Evolutionary conservation across 1,140 invertebrate genomes (phyloP).

Genomic region (Octopus bimaculoides): DNA sequence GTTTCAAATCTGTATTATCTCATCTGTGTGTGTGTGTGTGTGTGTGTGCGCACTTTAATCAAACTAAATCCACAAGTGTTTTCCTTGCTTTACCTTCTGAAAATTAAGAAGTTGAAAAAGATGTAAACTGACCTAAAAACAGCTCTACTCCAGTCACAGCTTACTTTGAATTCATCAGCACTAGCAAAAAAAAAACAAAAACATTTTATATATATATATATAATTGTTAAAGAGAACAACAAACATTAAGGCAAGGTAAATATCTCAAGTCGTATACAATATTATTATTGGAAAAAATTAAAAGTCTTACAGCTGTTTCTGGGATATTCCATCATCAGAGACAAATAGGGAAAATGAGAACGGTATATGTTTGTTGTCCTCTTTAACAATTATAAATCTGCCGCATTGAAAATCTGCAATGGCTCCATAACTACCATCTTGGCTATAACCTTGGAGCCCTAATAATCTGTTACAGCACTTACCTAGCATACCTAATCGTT

Average conservation of each 20-base stretch:
- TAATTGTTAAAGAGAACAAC: not conserved
- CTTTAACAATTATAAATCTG: too few relatives aligned
- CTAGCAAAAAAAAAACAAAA: slow-evolving; percentile 61
- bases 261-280: not conserved
- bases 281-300: too few relatives aligned
- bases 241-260: not conserved
- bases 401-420: too few relatives aligned
- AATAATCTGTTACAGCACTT: too few relatives aligned
- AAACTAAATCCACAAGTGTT: not conserved
- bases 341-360: too few relatives aligned
- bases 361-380: too few relatives aligned
- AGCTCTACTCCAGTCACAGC: slow-evolving; percentile 89
- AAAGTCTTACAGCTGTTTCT: too few relatives aligned
- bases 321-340: too few relatives aligned
- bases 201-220: not conserved
- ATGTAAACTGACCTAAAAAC: slow-evolving; percentile 65
- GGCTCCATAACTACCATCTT: too few relatives aligned
- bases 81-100: not conserved
- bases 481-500: too few relatives aligned
- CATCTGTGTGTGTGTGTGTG: not conserved
- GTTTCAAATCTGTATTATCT: not conserved
- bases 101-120: not conserved
- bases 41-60: not conserved
- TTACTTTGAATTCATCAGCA: slow-evolving; percentile 87
- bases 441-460: too few relatives aligned